A percentile compares a stretch with the other conserved stretches of the same genome.
Evolutionary conservation across 2,888 invertebrate genomes (phyloP).

Genomic region (Agrotis exclamationis): DNA sequence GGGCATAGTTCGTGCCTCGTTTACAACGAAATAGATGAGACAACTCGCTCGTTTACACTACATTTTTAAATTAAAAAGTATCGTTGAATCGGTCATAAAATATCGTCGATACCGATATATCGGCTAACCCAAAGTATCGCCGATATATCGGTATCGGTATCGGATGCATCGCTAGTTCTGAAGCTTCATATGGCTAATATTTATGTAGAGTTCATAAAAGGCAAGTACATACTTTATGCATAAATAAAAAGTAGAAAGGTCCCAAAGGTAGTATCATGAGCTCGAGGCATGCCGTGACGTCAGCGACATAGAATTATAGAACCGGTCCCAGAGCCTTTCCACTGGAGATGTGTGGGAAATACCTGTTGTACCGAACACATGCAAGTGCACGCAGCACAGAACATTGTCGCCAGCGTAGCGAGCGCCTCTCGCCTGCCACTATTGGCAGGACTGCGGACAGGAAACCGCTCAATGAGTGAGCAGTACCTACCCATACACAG

Average conservation of each 20-base stretch:
- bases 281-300: slow-evolving; percentile 74
- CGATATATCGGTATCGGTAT: too few relatives aligned
- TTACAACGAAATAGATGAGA: too few relatives aligned
- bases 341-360: slow-evolving; percentile 77
- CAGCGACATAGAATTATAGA: slow-evolving; percentile 72
- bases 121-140: too few relatives aligned
- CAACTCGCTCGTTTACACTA: too few relatives aligned
- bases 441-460: slow-evolving; percentile 40
- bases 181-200: not conserved
- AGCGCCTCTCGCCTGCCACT: slow-evolving; percentile 30
- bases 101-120: too few relatives aligned
- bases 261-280: slow-evolving; percentile 68
- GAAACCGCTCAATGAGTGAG: slow-evolving; percentile 62
- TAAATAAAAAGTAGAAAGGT: slow-evolving; percentile 67
- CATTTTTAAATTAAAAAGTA: too few relatives aligned
- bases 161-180: too few relatives aligned
- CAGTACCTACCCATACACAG: slow-evolving; percentile 50
- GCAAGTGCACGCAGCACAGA: slow-evolving; percentile 69
- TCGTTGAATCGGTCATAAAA: too few relatives aligned
- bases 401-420: slow-evolving; percentile 65
- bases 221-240: slow-evolving; percentile 31
- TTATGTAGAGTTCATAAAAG: slow-evolving; percentile 24
- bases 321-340: slow-evolving; percentile 80
- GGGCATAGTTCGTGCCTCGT: too few relatives aligned
- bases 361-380: slow-evolving; percentile 74